Evolutionary conservation across 2,113 vertebrate genomes (phyloP).

Genomic region (Protomyctophum bolini): DNA sequence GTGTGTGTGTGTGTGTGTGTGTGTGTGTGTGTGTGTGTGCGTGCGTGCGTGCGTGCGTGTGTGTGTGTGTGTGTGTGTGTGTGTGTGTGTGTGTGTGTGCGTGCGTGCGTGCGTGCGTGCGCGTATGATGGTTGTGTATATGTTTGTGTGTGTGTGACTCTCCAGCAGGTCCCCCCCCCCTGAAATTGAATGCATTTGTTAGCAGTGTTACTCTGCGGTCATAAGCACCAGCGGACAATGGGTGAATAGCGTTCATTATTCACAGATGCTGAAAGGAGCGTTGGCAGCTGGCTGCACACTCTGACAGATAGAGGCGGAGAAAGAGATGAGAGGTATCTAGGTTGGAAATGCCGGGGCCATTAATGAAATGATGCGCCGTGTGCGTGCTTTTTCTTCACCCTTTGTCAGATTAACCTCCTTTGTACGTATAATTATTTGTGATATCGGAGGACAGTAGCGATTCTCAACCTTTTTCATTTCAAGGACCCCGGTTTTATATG

Average conservation of each 20-base stretch:
- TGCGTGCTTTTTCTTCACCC: background rate
- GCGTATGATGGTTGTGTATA: too few species aligned
- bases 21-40: too few species aligned
- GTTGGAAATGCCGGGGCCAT: slow-evolving; percentile 9
- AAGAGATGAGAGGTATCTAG: slow-evolving; percentile 14
- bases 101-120: too few species aligned
- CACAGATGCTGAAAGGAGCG: slow-evolving; percentile 27
- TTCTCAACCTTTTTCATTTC: too few species aligned
- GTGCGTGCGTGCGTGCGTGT: too few species aligned
- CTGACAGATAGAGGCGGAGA: slow-evolving; percentile 1
- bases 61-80: too few species aligned
- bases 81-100: too few species aligned
- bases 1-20: too few species aligned
- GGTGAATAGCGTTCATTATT: slow-evolving; percentile 26
- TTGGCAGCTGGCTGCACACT: slow-evolving; percentile 34
- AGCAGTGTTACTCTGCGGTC: slow-evolving; percentile 14
- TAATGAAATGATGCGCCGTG: background rate
- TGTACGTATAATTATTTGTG: too few species aligned
- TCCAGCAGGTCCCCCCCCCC: slow-evolving; percentile 36
- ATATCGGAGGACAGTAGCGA: too few species aligned
- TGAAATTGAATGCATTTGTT: slow-evolving; percentile 58
- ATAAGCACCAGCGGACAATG: slow-evolving; percentile 5
- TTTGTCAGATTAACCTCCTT: background rate
- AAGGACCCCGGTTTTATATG: too few species aligned
- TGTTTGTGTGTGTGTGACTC: slow-evolving; percentile 22